Percentiles rank a stretch among this genome's conserved stretches.
Conservation (phyloP, 2,888 invertebrate genomes). For the Tineola bisselliella region DNA sequence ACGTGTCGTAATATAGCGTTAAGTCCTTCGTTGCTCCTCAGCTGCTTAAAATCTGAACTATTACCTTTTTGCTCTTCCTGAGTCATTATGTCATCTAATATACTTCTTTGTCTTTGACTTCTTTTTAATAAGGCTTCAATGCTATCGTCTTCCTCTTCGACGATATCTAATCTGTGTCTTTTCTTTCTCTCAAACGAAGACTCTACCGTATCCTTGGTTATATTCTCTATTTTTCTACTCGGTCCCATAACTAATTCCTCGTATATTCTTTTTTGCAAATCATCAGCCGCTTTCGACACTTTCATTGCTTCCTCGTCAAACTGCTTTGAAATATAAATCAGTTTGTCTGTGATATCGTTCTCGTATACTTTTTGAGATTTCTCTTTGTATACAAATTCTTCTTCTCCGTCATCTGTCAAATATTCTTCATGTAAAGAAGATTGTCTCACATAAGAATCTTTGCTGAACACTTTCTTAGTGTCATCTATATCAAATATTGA, state of each 20-base stretch:
- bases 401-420: slow-evolving; percentile 45
- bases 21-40: slow-evolving; percentile 38
- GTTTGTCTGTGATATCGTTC: slow-evolving; percentile 58
- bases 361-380: slow-evolving; percentile 55
- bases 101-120: slow-evolving; percentile 75
- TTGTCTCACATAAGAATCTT: slow-evolving; percentile 56
- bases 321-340: slow-evolving; percentile 55
- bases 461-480: slow-evolving; percentile 55
- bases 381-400: slow-evolving; percentile 45
- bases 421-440: slow-evolving; percentile 62
- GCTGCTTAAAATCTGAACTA: slow-evolving; percentile 32
- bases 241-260: slow-evolving; percentile 54
- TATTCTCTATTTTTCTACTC: slow-evolving; percentile 37
- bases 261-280: slow-evolving; percentile 51
- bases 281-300: slow-evolving; percentile 39
- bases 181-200: slow-evolving; percentile 45
- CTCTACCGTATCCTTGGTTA: slow-evolving; percentile 52
- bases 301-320: slow-evolving; percentile 49
- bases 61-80: slow-evolving; percentile 67
- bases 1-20: slow-evolving; percentile 33
- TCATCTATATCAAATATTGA: slow-evolving; percentile 62
- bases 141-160: slow-evolving; percentile 67
- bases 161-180: slow-evolving; percentile 39
- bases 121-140: slow-evolving; percentile 72
- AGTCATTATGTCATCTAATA: slow-evolving; percentile 74